Evolutionary conservation across 2,888 invertebrate species (phyloP), one percentile per base, ranked within the genome.

Genomic region (Hyalella azteca): DNA sequence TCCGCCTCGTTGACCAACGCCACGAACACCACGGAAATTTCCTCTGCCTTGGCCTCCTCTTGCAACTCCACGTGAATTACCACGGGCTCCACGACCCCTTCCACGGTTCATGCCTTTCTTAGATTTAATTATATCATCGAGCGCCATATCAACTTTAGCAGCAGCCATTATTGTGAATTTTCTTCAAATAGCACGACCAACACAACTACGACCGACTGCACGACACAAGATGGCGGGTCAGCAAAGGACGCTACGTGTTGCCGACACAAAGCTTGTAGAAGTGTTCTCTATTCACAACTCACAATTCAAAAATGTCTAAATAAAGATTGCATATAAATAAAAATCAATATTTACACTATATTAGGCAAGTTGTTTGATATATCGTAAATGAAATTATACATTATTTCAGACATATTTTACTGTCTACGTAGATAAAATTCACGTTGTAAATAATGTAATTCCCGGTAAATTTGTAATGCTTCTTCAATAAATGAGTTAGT

Each of bases 71-170:
- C 86, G 86, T 82, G 87, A 86, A 86, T 88, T 84, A 86, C 88
- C 86, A 89, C 90, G 86, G 19, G 36, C 87, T 77, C 87, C 84
- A 22, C 90, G 89, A 48, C 91, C 90, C 78, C 90, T 88, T 85
- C 92, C 90, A 84, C 92, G 91, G 13, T 54, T 54, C 75, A 87
- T 85, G 39, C 85, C 83, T 89, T 93, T 94, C 86, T 91, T 89
- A 66, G 87, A 86, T 90, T 95, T 97, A 87, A 98, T 98, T 83
- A 98, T 96, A 86, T 98, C 98, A 88, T 98, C 98, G 86, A 98
- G 91, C 87, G 97, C 96, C 95, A 97, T 94, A 89, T 98, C 97
- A 89, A 98, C 95, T 73, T 73, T 73, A 91, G 95, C 96, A 87
- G 96, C 95, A 87, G 93, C 93, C 95, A 96, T 95, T 26, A 54